Conservation (phyloP, 2,888 invertebrate species). For the Drosophila anceps region DNA sequence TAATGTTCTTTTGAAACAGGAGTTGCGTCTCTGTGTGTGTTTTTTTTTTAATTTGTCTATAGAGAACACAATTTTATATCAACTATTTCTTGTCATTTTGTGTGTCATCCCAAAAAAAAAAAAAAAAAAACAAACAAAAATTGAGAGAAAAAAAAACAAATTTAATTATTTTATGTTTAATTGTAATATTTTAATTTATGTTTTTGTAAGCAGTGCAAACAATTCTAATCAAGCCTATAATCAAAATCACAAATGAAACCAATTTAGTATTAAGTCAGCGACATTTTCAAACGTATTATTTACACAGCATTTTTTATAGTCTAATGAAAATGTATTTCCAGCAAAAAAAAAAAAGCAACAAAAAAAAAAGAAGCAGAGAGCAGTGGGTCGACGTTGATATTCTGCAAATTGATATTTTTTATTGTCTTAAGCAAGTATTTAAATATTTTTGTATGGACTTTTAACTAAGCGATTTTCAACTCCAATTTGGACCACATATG, state of each 20-base stretch:
- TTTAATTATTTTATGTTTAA: slow-evolving; percentile 55
- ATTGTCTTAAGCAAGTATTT: slow-evolving; percentile 29
- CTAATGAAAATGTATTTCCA: slow-evolving; percentile 14
- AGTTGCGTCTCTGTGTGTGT: slow-evolving; percentile 1
- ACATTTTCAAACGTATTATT: slow-evolving; percentile 42
- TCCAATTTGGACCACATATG: slow-evolving; percentile 1
- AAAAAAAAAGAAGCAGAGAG: not conserved
- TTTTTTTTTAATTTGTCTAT: slow-evolving; percentile 24
- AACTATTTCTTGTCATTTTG: slow-evolving; percentile 63
- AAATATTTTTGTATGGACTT: slow-evolving; percentile 42
- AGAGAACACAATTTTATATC: slow-evolving; percentile 11
- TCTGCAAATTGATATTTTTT: slow-evolving; percentile 35
- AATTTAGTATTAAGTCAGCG: slow-evolving; percentile 48
- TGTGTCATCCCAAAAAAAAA: slow-evolving; percentile 64
- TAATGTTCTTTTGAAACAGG: slow-evolving; percentile 7
- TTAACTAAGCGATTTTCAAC: slow-evolving; percentile 18
- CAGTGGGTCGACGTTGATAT: slow-evolving; percentile 24
- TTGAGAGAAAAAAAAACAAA: not conserved
- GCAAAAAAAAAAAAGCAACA: not conserved
- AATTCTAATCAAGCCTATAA: slow-evolving; percentile 75
- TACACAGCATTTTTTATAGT: slow-evolving; percentile 33
- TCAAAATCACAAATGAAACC: slow-evolving; percentile 56
- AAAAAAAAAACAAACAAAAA: not conserved
- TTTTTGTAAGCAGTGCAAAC: slow-evolving; percentile 54
- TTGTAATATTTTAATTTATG: slow-evolving; percentile 52